These are phyloP conservation scores for Gila robusta DNA, from an alignment of 2,797 vertebrate genomes.

Conservation along the genomic window DNA sequence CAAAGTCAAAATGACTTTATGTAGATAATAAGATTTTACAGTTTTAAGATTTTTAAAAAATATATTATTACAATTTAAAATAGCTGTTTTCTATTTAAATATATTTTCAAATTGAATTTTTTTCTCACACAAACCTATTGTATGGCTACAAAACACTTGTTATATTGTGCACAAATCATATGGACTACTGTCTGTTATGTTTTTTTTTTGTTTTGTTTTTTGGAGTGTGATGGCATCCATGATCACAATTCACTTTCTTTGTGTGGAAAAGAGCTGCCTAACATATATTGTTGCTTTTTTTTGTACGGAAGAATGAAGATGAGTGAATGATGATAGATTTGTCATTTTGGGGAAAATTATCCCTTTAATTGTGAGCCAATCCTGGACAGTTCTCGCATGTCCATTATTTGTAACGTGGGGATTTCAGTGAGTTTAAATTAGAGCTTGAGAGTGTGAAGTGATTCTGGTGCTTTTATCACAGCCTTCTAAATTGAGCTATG, in stretches of 20 bases:
- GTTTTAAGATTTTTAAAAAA: too few relatives aligned
- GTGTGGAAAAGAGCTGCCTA: neutral
- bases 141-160: neutral
- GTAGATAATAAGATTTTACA: neutral
- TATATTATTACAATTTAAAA: neutral
- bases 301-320: neutral
- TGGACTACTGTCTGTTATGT: neutral
- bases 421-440: slow-evolving; percentile 12
- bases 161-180: too few relatives aligned
- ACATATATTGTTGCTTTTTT: neutral
- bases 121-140: neutral
- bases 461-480: slow-evolving; percentile 12
- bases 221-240: neutral
- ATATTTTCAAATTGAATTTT: neutral
- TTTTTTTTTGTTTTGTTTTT: too few relatives aligned
- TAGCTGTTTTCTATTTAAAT: neutral
- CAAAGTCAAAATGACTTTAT: neutral
- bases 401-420: neutral
- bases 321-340: neutral
- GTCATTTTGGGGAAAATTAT: neutral
- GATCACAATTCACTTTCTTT: neutral
- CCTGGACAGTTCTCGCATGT: too few relatives aligned
- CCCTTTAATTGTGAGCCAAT: slow-evolving; percentile 4
- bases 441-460: neutral
- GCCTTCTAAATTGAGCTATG: slow-evolving; percentile 52